Base-by-base conservation (phyloP, 1,140 invertebrate species). In the Zaprionus gabonicus region DNA sequence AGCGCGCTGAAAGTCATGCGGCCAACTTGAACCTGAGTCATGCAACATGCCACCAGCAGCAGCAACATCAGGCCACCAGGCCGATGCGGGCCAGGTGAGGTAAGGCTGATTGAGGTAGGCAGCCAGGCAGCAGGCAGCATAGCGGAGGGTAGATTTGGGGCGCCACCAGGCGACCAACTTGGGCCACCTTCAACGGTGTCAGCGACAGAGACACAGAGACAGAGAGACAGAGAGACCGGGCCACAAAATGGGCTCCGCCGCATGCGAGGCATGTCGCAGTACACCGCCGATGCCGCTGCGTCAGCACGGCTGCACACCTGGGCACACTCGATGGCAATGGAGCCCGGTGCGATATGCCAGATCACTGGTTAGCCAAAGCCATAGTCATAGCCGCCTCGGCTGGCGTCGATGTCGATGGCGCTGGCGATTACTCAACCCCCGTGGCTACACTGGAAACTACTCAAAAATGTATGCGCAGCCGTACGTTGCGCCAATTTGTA, bases 21-120 rank as follows among this genome's bases (percentile, higher is more conserved):
- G 76, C 76, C 71, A 91, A 91, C 87, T 91, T 91, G 87, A 91
- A 91, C 87, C 87, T 91, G 87, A 91, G 87, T 91, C 87, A 91
- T 87, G 83, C 88, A 69, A 80, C 63, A 65, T 38, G 49, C 62
- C 17, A 59, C 68, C 20, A 23, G 12, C 15, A 23, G 2, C 4
- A n/a, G 46, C 28, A 49, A 0, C n/a, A 17, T 31, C 28, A 31
- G 28, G 28, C 28, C 28, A 31, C 28, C 28, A 31, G 28, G 28
- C 28, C 28, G 12, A 28, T 23, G 6, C 23, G 23, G 10, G 51
- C 6, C 2, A 20, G n/a, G 7, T 49, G 44, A 41, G 31, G 31
- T 17, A 15, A 15, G 44, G 53, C 28, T 67, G 58, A 58, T 41
- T 51, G 63, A 67, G 56, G 28, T 51, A 67, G 63, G 65, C 63